A percentile compares a stretch with the other conserved stretches of the same genome.
These are phyloP conservation scores for Drosophila guanche DNA, from an alignment of 1,140 invertebrate genomes.

Conservation along the genomic window DNA sequence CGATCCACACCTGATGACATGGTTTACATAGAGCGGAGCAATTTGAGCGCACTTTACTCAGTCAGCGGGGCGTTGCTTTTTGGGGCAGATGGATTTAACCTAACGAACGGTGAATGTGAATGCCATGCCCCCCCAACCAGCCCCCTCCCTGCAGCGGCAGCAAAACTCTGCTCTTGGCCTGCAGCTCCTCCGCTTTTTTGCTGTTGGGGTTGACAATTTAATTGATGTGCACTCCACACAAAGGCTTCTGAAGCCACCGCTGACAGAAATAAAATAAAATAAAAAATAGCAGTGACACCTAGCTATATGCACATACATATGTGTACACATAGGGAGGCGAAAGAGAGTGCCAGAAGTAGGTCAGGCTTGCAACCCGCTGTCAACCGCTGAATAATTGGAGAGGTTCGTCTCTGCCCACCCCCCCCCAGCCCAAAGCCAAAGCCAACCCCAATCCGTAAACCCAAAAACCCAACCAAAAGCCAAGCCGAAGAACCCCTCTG, in stretches of 20 bases:
- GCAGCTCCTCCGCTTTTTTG: conserved; percentile 20
- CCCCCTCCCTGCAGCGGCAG: conserved; percentile 9
- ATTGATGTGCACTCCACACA: conserved; percentile 76
- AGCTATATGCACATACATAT: conserved; percentile 5
- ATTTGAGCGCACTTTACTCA: conserved; percentile 27
- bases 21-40: conserved; percentile 48
- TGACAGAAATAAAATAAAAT: conserved; percentile 44
- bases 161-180: conserved; percentile 32
- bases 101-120: conserved; percentile 43
- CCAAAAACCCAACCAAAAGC: conserved; percentile 25
- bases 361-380: conserved; percentile 79
- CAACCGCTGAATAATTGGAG: conserved; percentile 72
- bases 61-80: background rate
- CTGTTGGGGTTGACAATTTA: conserved; percentile 72
- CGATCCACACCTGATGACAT: conserved; percentile 45
- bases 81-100: conserved; percentile 17
- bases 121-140: conserved; percentile 15
- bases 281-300: conserved; percentile 70
- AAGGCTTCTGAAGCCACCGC: conserved; percentile 76
- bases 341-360: conserved; percentile 52
- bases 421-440: background rate
- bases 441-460: background rate
- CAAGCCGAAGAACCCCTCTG: conserved; percentile 2
- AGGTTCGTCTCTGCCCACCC: conserved; percentile 13
- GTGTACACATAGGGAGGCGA: conserved; percentile 29